phyloP scores from a whole-genome alignment of 2,113 vertebrate genomes.

The Sorex araneus region DNA sequence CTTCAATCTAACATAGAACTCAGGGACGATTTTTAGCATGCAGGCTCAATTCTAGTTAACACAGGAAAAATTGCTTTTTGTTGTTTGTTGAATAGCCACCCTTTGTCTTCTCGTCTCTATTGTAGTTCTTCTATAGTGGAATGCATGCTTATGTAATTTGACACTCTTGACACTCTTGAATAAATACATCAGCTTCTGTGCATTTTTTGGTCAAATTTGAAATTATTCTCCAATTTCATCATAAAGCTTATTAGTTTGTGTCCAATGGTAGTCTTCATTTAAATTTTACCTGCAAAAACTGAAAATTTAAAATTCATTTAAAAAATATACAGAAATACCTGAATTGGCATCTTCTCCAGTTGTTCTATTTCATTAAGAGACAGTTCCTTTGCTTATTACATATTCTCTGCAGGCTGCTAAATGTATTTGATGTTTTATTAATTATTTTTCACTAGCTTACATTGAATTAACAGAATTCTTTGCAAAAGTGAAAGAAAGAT shows the following conservation, averaged over 20 bases:
- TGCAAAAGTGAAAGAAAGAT: background rate
- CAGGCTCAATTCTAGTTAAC: background rate
- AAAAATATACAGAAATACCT: background rate
- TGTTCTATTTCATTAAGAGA: background rate
- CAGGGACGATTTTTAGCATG: background rate
- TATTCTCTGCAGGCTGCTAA: background rate
- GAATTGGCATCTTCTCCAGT: background rate
- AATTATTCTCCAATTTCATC: background rate
- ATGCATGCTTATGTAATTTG: background rate
- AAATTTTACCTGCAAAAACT: background rate
- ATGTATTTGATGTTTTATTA: background rate
- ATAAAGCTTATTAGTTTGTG: background rate
- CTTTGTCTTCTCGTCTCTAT: background rate
- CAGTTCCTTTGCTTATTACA: background rate
- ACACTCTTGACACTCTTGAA: background rate
- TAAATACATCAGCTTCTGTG: background rate
- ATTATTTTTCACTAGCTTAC: background rate
- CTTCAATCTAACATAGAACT: background rate
- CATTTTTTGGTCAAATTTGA: background rate
- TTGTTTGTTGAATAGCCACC: background rate
- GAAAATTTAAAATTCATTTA: background rate
- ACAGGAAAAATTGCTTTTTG: background rate
- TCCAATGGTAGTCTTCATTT: background rate
- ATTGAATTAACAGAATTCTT: background rate
- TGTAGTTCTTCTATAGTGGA: background rate